phyloP scores from a whole-genome alignment of 2,797 vertebrate species.

The Halcyon chelicuti region DNA sequence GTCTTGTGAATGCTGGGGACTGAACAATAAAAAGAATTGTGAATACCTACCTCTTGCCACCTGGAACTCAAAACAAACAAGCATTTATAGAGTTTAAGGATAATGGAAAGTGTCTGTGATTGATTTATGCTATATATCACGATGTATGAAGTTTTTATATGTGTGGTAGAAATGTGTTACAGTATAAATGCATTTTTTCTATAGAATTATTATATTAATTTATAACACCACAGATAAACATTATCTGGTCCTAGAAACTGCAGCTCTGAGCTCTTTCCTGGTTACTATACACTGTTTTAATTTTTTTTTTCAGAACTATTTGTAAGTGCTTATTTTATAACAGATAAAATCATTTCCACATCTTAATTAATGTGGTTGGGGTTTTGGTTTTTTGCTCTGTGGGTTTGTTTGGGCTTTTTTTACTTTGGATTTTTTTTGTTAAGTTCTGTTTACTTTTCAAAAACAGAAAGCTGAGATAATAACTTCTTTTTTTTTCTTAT shows the following conservation, averaged over 20 bases:
- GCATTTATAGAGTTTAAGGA: neutral
- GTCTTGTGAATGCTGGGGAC: neutral
- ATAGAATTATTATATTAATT: neutral
- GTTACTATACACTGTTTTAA: constrained; percentile 1
- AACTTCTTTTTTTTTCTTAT: neutral
- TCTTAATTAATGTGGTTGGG: neutral
- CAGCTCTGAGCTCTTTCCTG: neutral
- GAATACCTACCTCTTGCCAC: neutral
- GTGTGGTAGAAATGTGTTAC: neutral
- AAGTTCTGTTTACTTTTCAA: neutral
- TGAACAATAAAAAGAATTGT: neutral
- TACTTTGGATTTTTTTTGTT: neutral
- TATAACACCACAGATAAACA: neutral
- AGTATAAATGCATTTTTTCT: neutral
- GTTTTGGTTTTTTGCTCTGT: neutral
- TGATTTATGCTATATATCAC: neutral
- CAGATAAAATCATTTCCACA: neutral
- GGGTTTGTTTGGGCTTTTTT: neutral
- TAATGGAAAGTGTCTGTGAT: neutral
- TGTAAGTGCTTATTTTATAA: neutral
- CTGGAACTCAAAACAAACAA: neutral
- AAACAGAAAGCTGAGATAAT: neutral
- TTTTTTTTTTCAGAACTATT: neutral
- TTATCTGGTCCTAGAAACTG: neutral
- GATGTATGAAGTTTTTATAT: neutral